Percentiles rank a stretch among this genome's conserved stretches.
These are phyloP conservation scores for Himalopsyche anomala DNA, from an alignment of 2,888 invertebrate species.

Conservation along the genomic window DNA sequence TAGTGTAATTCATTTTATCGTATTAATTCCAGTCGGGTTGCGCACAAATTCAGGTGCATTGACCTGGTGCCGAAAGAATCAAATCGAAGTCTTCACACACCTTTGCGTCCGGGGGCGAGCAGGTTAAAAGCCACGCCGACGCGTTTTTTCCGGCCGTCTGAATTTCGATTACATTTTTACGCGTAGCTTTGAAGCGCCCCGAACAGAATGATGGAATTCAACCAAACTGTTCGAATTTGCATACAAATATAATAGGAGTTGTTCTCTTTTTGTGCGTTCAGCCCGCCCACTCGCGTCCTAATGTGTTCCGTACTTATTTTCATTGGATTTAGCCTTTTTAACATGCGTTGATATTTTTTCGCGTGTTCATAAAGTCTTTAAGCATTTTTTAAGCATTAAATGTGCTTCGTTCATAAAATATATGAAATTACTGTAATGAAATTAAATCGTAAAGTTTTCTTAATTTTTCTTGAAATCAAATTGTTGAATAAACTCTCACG, in stretches of 20 bases:
- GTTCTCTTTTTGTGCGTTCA: constrained; percentile 32
- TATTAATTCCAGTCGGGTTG: constrained; percentile 1
- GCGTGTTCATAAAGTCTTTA: too few relatives aligned
- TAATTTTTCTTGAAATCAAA: too few relatives aligned
- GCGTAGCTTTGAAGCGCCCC: constrained; percentile 50
- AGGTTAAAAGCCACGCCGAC: constrained; percentile 32
- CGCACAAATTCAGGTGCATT: not conserved
- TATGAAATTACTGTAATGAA: too few relatives aligned
- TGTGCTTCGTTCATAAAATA: too few relatives aligned
- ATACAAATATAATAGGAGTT: constrained; percentile 56
- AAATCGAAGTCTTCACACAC: constrained; percentile 7
- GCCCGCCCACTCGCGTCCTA: not conserved
- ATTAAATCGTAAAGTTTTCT: too few relatives aligned
- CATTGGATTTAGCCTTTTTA: too few relatives aligned
- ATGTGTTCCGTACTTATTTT: constrained; percentile 1
- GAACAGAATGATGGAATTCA: constrained; percentile 57
- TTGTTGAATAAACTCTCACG: too few relatives aligned
- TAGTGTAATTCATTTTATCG: not conserved
- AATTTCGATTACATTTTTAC: constrained; percentile 59
- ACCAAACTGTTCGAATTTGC: constrained; percentile 57
- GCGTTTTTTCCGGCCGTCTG: constrained; percentile 50
- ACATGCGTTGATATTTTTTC: too few relatives aligned
- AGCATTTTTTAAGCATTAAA: too few relatives aligned
- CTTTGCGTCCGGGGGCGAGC: not conserved
- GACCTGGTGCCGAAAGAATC: constrained; percentile 11